Evolutionary conservation across 2,113 vertebrate species (phyloP), one percentile per base, ranked within the genome.

Genomic region (Corynorhinus townsendii): DNA sequence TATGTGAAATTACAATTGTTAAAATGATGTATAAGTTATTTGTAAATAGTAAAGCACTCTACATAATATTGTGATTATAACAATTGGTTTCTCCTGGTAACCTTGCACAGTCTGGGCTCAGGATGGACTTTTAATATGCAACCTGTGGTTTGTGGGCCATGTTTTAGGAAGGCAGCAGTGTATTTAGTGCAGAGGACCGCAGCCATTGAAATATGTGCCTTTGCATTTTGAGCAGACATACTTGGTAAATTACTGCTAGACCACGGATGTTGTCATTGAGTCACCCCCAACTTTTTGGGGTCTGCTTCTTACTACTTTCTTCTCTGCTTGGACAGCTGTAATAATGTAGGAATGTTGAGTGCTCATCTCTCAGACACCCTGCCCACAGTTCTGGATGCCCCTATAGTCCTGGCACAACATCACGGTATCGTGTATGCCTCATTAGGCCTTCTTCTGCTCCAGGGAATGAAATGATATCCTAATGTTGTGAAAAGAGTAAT

Each of bases 131-230:
- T 68, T 86, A 91, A 71, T 91, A 45, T 94, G 76, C 52, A 93
- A 3, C 71, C 80, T 97, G 91, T 97, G 92, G 92, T 93, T 97
- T 95, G 88, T 92, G 89, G 95, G 76, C 79, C 88, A 77, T 96
- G 84, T 96, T 94, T 90, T 90, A 93, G 96, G 92, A 96, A 88
- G 69, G 90, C 90, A 95, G 80, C 84, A 96, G 40, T 84, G 73
- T 96, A 72, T 89, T 97, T 92, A 86, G 77, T 72, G 28, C 83
- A 62, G 33, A 87, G 80, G 86, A 90, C 91, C n/a, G 0, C 87
- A 96, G 40, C 64, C 69, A 43, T 94, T 94, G 69, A 83, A 91
- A 49, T 95, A 45, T 17, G n/a, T 91, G 64, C 73, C 86, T 93
- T 93, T 90, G 95, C 77, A 75, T 96, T 95, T 94, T 88, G 56